phyloP scores from a whole-genome alignment of 2,888 invertebrate genomes.

The Leptinotarsa haldemani region DNA sequence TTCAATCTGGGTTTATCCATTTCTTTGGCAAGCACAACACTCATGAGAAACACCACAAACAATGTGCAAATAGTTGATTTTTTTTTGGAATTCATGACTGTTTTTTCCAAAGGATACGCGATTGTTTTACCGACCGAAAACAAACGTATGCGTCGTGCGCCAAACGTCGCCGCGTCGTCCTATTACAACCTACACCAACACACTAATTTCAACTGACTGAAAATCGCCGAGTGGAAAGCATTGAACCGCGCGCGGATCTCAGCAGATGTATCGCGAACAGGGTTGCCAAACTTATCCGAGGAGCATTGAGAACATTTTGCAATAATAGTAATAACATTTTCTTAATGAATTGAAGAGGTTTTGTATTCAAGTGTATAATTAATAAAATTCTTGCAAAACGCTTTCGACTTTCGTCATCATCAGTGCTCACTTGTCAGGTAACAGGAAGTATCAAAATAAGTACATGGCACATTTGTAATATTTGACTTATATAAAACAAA shows the following conservation, averaged over 20 bases:
- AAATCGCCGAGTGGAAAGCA: constrained; percentile 40
- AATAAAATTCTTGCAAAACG: too few species aligned
- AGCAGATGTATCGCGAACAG: constrained; percentile 38
- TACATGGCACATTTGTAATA: too few species aligned
- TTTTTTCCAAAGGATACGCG: constrained; percentile 23
- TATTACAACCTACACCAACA: constrained; percentile 1
- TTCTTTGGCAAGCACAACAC: constrained; percentile 53
- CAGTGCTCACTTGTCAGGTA: too few species aligned
- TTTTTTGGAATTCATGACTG: constrained; percentile 1
- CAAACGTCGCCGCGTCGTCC: constrained; percentile 21
- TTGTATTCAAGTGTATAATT: too few species aligned
- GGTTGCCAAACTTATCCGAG: constrained; percentile 25
- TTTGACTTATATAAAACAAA: too few species aligned
- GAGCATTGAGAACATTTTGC: background rate
- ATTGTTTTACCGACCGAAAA: constrained; percentile 28
- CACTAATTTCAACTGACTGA: constrained; percentile 41
- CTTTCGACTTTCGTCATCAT: too few species aligned
- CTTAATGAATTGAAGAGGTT: too few species aligned
- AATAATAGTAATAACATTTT: background rate
- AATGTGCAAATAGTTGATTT: constrained; percentile 25
- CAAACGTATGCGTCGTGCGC: constrained; percentile 23
- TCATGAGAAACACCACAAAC: constrained; percentile 48
- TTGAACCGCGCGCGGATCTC: constrained; percentile 36
- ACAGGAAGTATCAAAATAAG: too few species aligned
- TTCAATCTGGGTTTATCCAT: constrained; percentile 47